Percentiles rank a stretch among this genome's conserved stretches.
Evolutionary conservation across 2,113 vertebrate genomes (phyloP).

Genomic region (Equus quagga): DNA sequence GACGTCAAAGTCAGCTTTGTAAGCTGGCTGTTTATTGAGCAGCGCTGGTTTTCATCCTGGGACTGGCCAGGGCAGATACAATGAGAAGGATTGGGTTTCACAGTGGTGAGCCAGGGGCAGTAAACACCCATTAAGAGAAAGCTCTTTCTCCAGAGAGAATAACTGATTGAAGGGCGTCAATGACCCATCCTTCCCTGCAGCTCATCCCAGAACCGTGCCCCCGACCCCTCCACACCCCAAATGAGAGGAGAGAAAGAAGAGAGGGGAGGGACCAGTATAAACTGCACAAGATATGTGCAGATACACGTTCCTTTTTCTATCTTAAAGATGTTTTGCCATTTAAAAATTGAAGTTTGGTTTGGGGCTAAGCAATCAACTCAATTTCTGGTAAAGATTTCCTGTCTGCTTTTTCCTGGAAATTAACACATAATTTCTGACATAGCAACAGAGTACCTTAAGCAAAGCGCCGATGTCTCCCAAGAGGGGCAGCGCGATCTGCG

Average conservation of each 20-base stretch:
- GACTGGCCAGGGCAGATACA: not conserved
- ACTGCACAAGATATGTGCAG: not conserved
- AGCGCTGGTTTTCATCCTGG: not conserved
- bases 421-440: not conserved
- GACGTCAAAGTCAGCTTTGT: conserved; percentile 14
- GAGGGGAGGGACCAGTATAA: not conserved
- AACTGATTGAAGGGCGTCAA: not conserved
- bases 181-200: not conserved
- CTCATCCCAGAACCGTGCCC: not conserved
- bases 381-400: conserved; percentile 29
- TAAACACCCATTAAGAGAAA: not conserved
- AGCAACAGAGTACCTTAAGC: conserved; percentile 92
- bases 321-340: not conserved
- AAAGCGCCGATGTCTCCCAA: conserved; percentile 94
- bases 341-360: not conserved
- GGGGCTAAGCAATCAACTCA: not conserved
- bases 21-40: not conserved
- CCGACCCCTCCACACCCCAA: not conserved
- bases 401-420: conserved; percentile 33
- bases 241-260: not conserved
- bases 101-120: not conserved
- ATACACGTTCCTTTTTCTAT: not conserved
- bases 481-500: conserved; percentile 96
- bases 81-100: not conserved
- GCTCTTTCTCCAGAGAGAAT: not conserved